phyloP scores from a whole-genome alignment of 2,797 vertebrate species.

The Acanthornis magna region DNA sequence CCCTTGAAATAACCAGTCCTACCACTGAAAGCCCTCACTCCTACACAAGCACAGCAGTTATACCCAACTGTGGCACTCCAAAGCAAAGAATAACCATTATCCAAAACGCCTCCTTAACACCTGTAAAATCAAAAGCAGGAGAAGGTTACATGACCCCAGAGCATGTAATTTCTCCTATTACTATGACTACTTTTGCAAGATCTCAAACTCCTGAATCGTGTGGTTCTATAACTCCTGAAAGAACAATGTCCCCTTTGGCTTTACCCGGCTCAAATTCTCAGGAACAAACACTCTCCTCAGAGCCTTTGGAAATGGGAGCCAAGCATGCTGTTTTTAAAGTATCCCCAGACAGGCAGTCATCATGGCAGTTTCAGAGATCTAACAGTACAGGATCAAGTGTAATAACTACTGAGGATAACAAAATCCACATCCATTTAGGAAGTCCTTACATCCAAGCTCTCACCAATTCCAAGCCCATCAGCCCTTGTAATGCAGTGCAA shows the following conservation, averaged over 20 bases:
- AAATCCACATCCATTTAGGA: slow-evolving; percentile 98
- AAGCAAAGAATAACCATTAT: slow-evolving; percentile 97
- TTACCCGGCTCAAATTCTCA: slow-evolving; percentile 82
- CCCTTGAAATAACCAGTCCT: slow-evolving; percentile 92
- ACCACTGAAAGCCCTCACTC: slow-evolving; percentile 85
- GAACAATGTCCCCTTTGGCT: slow-evolving; percentile 90
- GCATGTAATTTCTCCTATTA: slow-evolving; percentile 82
- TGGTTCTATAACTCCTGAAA: slow-evolving; percentile 87
- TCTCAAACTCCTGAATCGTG: slow-evolving; percentile 88
- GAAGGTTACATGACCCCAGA: slow-evolving; percentile 84
- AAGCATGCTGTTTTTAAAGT: slow-evolving; percentile 88
- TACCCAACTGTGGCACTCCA: slow-evolving; percentile 90
- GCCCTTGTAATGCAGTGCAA: slow-evolving; percentile 77
- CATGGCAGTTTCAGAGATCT: slow-evolving; percentile 92
- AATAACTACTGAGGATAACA: slow-evolving; percentile 98
- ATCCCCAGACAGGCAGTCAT: slow-evolving; percentile 88
- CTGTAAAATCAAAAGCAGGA: slow-evolving; percentile 81
- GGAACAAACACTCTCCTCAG: slow-evolving; percentile 81
- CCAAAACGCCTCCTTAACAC: slow-evolving; percentile 87
- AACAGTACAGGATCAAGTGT: slow-evolving; percentile 91
- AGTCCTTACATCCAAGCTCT: slow-evolving; percentile 88
- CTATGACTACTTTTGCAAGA: slow-evolving; percentile 85
- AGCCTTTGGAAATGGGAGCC: slow-evolving; percentile 84
- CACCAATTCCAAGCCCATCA: slow-evolving; percentile 77
- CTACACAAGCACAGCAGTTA: slow-evolving; percentile 93